Base-by-base conservation (phyloP, 1,140 invertebrate genomes). In the Drosophila subobscura region DNA sequence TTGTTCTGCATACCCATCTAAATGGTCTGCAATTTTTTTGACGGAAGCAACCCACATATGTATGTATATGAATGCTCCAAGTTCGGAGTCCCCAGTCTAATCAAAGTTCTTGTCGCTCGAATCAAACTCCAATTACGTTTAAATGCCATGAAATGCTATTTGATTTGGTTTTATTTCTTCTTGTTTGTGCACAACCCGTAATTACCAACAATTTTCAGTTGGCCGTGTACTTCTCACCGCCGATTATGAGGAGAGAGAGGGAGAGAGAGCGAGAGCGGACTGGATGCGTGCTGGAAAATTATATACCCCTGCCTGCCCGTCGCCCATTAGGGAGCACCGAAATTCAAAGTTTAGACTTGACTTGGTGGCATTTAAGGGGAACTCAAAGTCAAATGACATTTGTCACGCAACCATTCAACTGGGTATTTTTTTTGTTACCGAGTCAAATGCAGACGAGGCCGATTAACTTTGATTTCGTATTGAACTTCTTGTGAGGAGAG, bases 61-160 rank as follows among this genome's bases (percentile, higher is more conserved):
- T n/a, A n/a, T n/a, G n/a, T n/a, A 59, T 53, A 47, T 57, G 57
- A 20, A 20, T 20, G 16, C 16, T 20, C 16, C 16, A 1, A 20
- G 16, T 20, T 1, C 16, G 16, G 0, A 20, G 16, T 20, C 16
- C 16, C 16, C 16, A 1, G 16, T 0, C 42, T 84, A 84, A 80
- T 72, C 76, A 84, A 72, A 52, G 59, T 73, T 64, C 72, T 77
- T 49, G 61, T 64, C 50, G 67, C 60, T 49, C 63, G 67, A 77
- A 73, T 76, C 63, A 72, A 80, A 76, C 65, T 85, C 72, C 55
- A 84, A 84, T 85, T 85, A 86, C 65, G 81, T 85, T 85, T 86
- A 86, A 86, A 86, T 81, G 83, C 83, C 81, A 86, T 86, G 83
- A 86, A 88, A 86, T 86, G 77, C 45, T 74, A 81, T 80, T 85